These are phyloP conservation scores for Halichoeres trimaculatus DNA, from an alignment of 2,113 vertebrate genomes.

Conservation along the genomic window DNA sequence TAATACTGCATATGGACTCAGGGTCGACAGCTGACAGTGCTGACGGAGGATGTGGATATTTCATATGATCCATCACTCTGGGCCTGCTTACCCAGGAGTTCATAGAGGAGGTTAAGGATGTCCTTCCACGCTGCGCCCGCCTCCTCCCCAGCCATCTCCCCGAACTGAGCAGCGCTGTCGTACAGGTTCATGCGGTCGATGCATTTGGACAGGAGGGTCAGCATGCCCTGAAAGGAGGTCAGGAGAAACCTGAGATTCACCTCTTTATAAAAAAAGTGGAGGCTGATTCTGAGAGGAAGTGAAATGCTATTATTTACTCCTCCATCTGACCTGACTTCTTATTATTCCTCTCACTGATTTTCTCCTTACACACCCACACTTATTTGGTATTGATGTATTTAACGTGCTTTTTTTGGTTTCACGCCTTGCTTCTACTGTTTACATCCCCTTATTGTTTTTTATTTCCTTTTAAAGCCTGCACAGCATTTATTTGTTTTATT, in stretches of 20 bases:
- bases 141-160: conserved; percentile 89
- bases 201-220: conserved; percentile 91
- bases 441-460: too few species aligned
- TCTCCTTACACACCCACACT: too few species aligned
- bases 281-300: neutral
- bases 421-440: too few species aligned
- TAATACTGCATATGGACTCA: conserved; percentile 44
- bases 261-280: neutral
- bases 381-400: too few species aligned
- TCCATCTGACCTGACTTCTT: neutral
- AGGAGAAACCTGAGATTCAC: neutral
- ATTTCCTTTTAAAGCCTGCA: too few species aligned
- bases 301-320: too few species aligned
- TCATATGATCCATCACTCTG: conserved; percentile 35
- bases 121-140: conserved; percentile 92
- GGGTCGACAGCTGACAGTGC: conserved; percentile 47
- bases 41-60: conserved; percentile 46
- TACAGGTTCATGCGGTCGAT: conserved; percentile 96
- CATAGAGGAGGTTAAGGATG: conserved; percentile 94
- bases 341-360: too few species aligned
- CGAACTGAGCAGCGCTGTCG: conserved; percentile 91
- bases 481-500: too few species aligned
- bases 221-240: conserved; percentile 88
- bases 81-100: conserved; percentile 88
- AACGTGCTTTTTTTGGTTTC: too few species aligned